These are phyloP conservation scores for Thryonomys swinderianus DNA, from an alignment of 2,113 vertebrate genomes.

Conservation along the genomic window DNA sequence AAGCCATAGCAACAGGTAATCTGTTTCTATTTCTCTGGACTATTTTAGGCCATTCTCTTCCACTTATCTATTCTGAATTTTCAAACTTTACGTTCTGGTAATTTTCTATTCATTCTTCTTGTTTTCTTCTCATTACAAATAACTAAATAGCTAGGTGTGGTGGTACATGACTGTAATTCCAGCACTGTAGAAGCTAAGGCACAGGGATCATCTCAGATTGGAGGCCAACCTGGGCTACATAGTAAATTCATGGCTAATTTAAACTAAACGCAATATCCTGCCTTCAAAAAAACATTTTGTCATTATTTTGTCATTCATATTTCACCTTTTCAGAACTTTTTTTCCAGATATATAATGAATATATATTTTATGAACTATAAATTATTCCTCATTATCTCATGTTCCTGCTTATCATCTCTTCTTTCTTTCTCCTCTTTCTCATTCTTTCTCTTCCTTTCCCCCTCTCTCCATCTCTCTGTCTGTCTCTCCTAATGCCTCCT, in stretches of 20 bases:
- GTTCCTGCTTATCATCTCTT: neutral
- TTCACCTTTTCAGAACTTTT: slow-evolving; percentile 7
- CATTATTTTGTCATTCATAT: neutral
- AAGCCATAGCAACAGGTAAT: neutral
- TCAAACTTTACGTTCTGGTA: neutral
- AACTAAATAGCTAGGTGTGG: neutral
- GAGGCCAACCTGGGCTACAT: neutral
- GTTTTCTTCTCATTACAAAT: neutral
- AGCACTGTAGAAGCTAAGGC: neutral
- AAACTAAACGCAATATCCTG: no score
- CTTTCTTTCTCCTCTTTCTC: neutral
- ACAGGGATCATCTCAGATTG: neutral
- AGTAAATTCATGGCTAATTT: neutral
- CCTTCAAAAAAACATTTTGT: neutral
- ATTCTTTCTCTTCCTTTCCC: neutral
- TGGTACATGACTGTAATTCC: neutral
- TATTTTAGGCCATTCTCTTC: neutral
- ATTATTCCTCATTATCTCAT: neutral
- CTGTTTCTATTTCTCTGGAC: neutral
- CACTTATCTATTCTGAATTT: neutral
- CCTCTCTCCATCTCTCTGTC: neutral
- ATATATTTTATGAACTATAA: neutral
- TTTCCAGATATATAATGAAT: neutral
- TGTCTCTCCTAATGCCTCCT: no score
- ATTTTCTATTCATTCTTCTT: neutral